Conservation (phyloP, 2,797 vertebrate genomes). For the Chaetodon trifasciatus region DNA sequence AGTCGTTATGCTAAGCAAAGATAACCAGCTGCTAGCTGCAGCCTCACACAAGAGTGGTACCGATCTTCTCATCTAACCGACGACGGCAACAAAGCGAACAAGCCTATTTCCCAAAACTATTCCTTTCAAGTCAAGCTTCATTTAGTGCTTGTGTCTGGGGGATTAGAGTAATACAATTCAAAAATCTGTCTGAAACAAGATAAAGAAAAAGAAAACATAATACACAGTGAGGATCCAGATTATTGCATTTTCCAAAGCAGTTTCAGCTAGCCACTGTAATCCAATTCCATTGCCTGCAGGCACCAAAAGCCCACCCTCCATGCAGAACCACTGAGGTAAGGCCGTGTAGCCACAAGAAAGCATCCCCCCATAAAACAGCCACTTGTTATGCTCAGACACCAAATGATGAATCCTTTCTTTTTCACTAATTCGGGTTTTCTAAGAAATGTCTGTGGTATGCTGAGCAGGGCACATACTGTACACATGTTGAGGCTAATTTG, state of each 20-base stretch:
- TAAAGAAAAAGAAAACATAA: neutral
- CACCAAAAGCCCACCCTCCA: neutral
- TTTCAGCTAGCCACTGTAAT: neutral
- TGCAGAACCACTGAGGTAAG: constrained; percentile 7
- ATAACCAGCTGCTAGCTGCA: neutral
- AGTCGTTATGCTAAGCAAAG: neutral
- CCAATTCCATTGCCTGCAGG: neutral
- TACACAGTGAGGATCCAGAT: neutral
- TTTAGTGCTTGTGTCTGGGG: neutral
- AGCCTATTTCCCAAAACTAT: neutral
- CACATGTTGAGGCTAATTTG: constrained; percentile 23
- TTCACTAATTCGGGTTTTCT: constrained; percentile 21
- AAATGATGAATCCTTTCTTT: neutral
- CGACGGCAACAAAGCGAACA: neutral
- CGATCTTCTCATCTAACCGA: neutral
- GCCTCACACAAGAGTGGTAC: neutral
- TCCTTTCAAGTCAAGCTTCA: neutral
- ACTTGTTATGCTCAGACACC: neutral
- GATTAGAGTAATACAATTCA: neutral
- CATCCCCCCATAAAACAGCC: constrained; percentile 12
- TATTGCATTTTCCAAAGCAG: neutral
- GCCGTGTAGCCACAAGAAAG: constrained; percentile 11
- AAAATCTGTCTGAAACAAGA: neutral
- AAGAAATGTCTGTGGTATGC: constrained; percentile 25
- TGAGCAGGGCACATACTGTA: constrained; percentile 1